Base-by-base conservation (phyloP, 1,140 invertebrate species). In the Portunus trituberculatus region DNA sequence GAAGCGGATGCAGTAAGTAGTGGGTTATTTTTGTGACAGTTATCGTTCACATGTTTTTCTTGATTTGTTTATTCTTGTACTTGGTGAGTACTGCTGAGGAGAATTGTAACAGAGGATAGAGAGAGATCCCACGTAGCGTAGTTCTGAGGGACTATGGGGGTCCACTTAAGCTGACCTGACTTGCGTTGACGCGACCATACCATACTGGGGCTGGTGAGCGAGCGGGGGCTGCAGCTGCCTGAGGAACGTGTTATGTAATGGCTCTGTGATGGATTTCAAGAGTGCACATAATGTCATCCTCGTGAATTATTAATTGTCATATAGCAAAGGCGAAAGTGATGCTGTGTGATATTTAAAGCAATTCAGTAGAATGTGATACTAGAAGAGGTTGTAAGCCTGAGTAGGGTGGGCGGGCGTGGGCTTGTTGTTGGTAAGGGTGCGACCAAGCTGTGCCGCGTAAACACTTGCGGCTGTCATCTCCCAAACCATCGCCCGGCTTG, bases 401-500 rank as follows among this genome's bases (percentile, higher is more conserved):
- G 67, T n/a, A 25, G 20, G 20, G 20, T n/a, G 48, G 88, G 45
- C 48, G 82, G 48, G 46, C 59, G 92, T 93, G 67, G 82, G 32
- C 46, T 83, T 93, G 92, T 86, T 93, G 92, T 84, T 25, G 83
- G 83, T n/a, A 12, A 31, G 46, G 92, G 1, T 46, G 92, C 32
- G 92, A 87, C 83, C 82, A 93, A 82, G 76, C 84, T 93, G 83
- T 86, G 83, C 52, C 31, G 83, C 92, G 83, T 52, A 84, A 93
- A 93, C 67, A 76, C 67, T n/a, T 76, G 0, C 6, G 3, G 52
- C 8, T 76, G 25, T 76, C 67, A 25, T 76, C 67, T n/a, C 67
- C 67, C 7, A 76, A 76, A 76, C 25, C 67, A 76, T 76, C 67
- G 67, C 20, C n/a, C 67, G 67, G 6, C 67, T 76, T 20, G n/a